Percentiles rank a stretch among this genome's conserved stretches.
Conservation (phyloP, 2,797 vertebrate species). For the Neoniphon sammara region DNA sequence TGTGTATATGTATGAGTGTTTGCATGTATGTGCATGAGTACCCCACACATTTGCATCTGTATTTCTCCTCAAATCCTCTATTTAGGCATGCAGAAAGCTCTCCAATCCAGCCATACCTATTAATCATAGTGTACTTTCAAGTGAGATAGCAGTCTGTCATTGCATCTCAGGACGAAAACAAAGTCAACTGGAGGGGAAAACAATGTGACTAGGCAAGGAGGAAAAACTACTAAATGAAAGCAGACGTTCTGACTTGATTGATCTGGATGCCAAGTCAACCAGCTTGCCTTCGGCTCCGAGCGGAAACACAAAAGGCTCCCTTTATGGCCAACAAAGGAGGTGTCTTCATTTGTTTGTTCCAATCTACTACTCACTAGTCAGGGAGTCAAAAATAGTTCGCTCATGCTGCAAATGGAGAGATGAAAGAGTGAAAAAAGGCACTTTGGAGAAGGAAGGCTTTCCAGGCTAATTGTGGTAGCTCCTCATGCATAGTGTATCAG, state of each 20-base stretch:
- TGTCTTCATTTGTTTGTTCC: slow-evolving; percentile 41
- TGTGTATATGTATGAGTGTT: slow-evolving; percentile 12
- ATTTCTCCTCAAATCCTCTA: slow-evolving; percentile 19
- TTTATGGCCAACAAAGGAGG: slow-evolving; percentile 36
- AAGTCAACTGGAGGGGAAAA: slow-evolving; percentile 36
- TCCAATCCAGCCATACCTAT: slow-evolving; percentile 25
- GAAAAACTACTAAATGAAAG: slow-evolving; percentile 46
- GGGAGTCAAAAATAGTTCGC: slow-evolving; percentile 61
- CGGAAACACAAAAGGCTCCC: slow-evolving; percentile 50
- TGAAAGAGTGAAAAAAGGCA: slow-evolving; percentile 52
- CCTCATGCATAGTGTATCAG: slow-evolving; percentile 60
- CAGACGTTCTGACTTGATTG: slow-evolving; percentile 46
- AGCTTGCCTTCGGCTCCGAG: slow-evolving; percentile 45
- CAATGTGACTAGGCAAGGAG: slow-evolving; percentile 25
- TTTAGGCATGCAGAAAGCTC: slow-evolving; percentile 27
- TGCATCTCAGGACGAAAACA: slow-evolving; percentile 34
- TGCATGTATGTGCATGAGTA: neutral
- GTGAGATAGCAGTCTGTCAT: slow-evolving; percentile 30
- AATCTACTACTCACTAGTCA: slow-evolving; percentile 47
- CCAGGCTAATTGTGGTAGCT: slow-evolving; percentile 64
- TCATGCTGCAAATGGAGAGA: slow-evolving; percentile 55
- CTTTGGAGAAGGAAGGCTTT: slow-evolving; percentile 54
- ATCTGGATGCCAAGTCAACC: slow-evolving; percentile 49
- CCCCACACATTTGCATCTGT: neutral
- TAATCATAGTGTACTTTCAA: slow-evolving; percentile 44